Evolutionary conservation across 2,113 vertebrate species (phyloP).

Genomic region (Engraulis encrasicolus): DNA sequence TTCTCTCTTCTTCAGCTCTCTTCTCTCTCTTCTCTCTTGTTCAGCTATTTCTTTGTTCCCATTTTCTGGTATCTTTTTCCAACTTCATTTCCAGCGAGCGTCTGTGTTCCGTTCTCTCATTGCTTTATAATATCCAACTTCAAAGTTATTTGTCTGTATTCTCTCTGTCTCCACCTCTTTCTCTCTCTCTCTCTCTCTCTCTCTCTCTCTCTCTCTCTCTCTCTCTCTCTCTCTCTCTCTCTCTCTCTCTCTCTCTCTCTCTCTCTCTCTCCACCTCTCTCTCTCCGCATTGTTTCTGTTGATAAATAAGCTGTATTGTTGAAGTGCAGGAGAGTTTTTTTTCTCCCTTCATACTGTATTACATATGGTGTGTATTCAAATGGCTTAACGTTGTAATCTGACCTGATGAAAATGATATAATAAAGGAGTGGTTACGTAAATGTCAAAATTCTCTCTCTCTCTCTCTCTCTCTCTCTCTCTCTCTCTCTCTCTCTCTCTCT

Average conservation of each 20-base stretch:
- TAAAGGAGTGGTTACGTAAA: too few species aligned
- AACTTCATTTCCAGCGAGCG: neutral
- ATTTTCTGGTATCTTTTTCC: neutral
- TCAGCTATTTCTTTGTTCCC: neutral
- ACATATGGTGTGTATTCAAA: too few species aligned
- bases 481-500: slow-evolving; percentile 1
- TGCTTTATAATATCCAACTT: neutral
- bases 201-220: neutral
- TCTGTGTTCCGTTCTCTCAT: neutral
- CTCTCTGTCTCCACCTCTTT: slow-evolving; percentile 2
- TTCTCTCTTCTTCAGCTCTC: too few species aligned
- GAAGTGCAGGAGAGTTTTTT: too few species aligned
- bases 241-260: too few species aligned
- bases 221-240: too few species aligned
- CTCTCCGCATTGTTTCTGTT: neutral
- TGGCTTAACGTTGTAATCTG: too few species aligned
- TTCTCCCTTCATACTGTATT: too few species aligned
- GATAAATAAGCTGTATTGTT: too few species aligned
- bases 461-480: neutral
- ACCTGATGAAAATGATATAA: too few species aligned
- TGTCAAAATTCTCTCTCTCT: neutral
- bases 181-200: neutral
- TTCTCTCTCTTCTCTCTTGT: neutral
- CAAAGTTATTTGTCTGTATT: neutral
- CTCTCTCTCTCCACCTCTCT: too few species aligned